Conservation (phyloP, 2,797 vertebrate species). For the Brotula barbata region DNA sequence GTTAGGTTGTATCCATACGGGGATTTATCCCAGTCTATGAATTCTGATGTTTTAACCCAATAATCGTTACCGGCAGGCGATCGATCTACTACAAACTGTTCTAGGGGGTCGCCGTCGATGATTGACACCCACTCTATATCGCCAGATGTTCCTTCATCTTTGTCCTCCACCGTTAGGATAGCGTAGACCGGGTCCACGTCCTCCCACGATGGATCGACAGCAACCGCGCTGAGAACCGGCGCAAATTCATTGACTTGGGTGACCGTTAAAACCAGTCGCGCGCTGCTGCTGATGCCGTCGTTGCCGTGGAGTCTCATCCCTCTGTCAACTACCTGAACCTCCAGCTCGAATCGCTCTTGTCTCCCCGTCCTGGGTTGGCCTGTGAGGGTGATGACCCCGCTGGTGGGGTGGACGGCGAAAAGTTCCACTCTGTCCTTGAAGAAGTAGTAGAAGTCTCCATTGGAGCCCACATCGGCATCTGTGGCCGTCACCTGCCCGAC, state of each 20-base stretch:
- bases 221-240: conserved; percentile 82
- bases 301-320: conserved; percentile 93
- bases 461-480: conserved; percentile 94
- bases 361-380: conserved; percentile 83
- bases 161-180: conserved; percentile 87
- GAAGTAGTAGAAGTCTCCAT: conserved; percentile 96
- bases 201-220: conserved; percentile 76
- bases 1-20: conserved; percentile 92
- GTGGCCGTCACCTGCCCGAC: conserved; percentile 91
- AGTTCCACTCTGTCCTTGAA: conserved; percentile 88
- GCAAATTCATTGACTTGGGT: conserved; percentile 87
- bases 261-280: conserved; percentile 84
- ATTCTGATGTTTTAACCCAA: conserved; percentile 82
- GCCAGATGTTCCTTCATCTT: conserved; percentile 87
- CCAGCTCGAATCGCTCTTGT: conserved; percentile 84
- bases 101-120: conserved; percentile 87
- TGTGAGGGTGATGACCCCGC: conserved; percentile 87
- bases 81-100: conserved; percentile 88
- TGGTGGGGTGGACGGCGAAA: conserved; percentile 95
- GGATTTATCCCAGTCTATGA: conserved; percentile 85
- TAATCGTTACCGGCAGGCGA: conserved; percentile 87
- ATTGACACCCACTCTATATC: conserved; percentile 92
- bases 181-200: conserved; percentile 87
- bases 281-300: conserved; percentile 91
- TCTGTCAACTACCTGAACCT: conserved; percentile 92